Percentiles rank a stretch among this genome's conserved stretches.
phyloP scores from a whole-genome alignment of 1,140 invertebrate genomes.

The Orius laevigatus region DNA sequence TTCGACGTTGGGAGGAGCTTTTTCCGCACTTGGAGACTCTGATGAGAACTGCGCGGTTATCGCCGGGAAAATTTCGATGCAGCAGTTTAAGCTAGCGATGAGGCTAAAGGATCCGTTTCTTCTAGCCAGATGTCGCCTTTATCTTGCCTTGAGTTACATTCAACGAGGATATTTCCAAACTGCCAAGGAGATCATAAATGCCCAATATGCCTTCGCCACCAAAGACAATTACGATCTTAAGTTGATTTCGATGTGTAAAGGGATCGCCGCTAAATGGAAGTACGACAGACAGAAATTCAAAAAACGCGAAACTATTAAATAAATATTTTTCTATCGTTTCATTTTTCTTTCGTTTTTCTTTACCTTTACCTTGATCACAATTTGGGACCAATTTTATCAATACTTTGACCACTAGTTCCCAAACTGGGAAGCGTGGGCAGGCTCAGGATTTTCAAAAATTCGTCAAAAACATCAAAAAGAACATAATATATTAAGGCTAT shows the following conservation, averaged over 20 bases:
- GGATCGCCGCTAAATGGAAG: slow-evolving; percentile 64
- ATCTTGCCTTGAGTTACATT: slow-evolving; percentile 70
- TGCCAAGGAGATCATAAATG: slow-evolving; percentile 46
- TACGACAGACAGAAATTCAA: slow-evolving; percentile 29
- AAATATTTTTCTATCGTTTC: too few species aligned
- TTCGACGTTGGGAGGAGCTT: slow-evolving; percentile 89
- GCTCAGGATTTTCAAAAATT: too few species aligned
- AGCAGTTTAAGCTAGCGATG: slow-evolving; percentile 63
- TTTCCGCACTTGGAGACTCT: slow-evolving; percentile 79
- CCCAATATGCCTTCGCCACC: slow-evolving; percentile 41
- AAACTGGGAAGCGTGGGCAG: too few species aligned
- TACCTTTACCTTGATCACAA: too few species aligned
- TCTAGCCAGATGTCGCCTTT: slow-evolving; percentile 63
- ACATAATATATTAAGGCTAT: too few species aligned
- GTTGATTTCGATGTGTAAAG: slow-evolving; percentile 61
- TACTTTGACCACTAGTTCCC: too few species aligned
- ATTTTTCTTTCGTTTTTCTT: too few species aligned
- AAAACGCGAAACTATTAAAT: too few species aligned
- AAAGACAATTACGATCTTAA: slow-evolving; percentile 32
- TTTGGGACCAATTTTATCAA: too few species aligned
- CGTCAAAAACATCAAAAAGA: too few species aligned
- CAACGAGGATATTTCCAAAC: slow-evolving; percentile 51
- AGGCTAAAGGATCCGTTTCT: slow-evolving; percentile 63
- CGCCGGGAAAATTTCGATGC: slow-evolving; percentile 69
- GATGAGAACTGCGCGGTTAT: slow-evolving; percentile 60